Conservation (phyloP, 1,140 invertebrate species). For the Nylanderia fulva region DNA sequence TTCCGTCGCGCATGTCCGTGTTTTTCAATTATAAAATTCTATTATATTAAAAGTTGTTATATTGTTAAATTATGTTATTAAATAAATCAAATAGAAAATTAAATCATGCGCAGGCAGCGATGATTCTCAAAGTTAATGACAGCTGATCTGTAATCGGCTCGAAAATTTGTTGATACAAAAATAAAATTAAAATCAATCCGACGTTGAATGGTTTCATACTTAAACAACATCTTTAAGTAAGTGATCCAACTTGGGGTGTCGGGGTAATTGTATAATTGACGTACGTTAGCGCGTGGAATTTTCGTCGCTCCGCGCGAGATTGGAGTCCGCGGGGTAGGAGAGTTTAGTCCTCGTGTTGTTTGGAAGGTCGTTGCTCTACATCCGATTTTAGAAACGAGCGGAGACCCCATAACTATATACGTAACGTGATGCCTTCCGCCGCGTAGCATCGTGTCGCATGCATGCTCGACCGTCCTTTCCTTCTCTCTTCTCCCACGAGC, state of each 20-base stretch:
- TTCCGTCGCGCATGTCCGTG: not conserved
- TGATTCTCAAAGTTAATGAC: not conserved
- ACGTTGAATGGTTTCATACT: too few relatives aligned
- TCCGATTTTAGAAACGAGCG: constrained; percentile 85
- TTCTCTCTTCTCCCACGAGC: not conserved
- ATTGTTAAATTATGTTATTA: not conserved
- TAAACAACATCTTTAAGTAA: too few relatives aligned
- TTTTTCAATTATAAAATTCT: not conserved
- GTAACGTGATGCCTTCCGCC: constrained; percentile 60
- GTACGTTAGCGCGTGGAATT: constrained; percentile 38
- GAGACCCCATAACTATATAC: constrained; percentile 69
- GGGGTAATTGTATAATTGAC: constrained; percentile 15
- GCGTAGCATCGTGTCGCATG: constrained; percentile 42
- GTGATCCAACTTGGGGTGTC: too few relatives aligned
- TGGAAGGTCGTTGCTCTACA: constrained; percentile 85
- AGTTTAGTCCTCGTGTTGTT: constrained; percentile 79
- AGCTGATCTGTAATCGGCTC: not conserved
- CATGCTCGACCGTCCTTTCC: not conserved
- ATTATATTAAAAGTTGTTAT: not conserved
- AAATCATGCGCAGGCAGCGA: not conserved
- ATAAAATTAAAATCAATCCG: not conserved
- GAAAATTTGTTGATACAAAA: not conserved
- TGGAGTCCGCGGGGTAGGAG: constrained; percentile 54
- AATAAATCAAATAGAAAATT: not conserved
- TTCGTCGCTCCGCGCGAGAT: constrained; percentile 39